These are phyloP conservation scores for Anas platyrhynchos DNA, from an alignment of 2,113 vertebrate species.

Conservation along the genomic window DNA sequence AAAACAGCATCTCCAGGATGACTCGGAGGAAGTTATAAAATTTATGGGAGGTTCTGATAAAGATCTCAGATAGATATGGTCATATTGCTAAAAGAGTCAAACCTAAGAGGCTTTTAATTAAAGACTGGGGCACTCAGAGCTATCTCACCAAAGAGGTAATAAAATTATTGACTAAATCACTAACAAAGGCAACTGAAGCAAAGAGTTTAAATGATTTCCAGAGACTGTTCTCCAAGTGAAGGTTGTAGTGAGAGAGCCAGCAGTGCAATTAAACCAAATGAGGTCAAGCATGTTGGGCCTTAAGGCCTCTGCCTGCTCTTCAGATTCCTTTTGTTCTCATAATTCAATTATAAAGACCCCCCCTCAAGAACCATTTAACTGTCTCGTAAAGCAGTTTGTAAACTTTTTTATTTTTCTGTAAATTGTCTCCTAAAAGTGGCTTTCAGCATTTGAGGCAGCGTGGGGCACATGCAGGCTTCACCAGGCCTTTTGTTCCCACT, in stretches of 20 bases:
- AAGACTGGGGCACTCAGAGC: conserved; percentile 3
- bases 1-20: background rate
- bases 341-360: conserved; percentile 63
- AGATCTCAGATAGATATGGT: conserved; percentile 15
- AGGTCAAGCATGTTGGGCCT: conserved; percentile 61
- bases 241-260: conserved; percentile 45
- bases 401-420: conserved; percentile 68
- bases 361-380: conserved; percentile 45
- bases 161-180: conserved; percentile 62
- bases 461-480: fast-evolving
- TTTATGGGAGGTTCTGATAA: conserved; percentile 20
- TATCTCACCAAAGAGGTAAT: conserved; percentile 50
- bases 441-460: background rate
- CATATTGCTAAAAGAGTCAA: conserved; percentile 32
- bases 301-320: conserved; percentile 60
- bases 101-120: conserved; percentile 50
- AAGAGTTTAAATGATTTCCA: conserved; percentile 67
- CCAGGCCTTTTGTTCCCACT: background rate
- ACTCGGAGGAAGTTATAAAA: conserved; percentile 18
- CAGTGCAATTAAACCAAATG: conserved; percentile 66
- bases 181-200: conserved; percentile 59
- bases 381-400: conserved; percentile 62
- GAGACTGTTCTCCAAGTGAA: conserved; percentile 49
- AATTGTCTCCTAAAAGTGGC: conserved; percentile 47
- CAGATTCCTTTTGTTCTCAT: conserved; percentile 68